Percentiles rank a stretch among this genome's conserved stretches.
These are phyloP conservation scores for Andrena flavipes DNA, from an alignment of 2,888 invertebrate species.

Conservation along the genomic window DNA sequence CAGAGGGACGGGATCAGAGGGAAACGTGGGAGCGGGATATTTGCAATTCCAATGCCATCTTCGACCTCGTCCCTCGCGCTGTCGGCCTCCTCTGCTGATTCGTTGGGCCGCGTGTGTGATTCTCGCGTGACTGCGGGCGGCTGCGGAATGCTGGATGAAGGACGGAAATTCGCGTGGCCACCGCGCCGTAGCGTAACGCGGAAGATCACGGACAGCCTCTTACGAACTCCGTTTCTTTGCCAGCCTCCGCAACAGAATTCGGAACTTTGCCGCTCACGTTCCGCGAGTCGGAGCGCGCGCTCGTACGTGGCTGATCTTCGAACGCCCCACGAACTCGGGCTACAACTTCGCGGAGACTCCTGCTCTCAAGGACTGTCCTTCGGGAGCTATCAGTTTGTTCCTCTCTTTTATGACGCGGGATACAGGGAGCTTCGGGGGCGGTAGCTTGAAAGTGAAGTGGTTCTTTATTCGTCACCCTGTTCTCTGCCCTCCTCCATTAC, in stretches of 20 bases:
- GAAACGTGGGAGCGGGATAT: conserved; percentile 67
- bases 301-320: not conserved
- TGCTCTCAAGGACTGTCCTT: not conserved
- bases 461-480: no score
- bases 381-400: not conserved
- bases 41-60: conserved; percentile 76
- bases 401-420: not conserved
- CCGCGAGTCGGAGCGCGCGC: not conserved
- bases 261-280: conserved; percentile 36
- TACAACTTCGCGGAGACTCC: not conserved
- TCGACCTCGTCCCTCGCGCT: conserved; percentile 67
- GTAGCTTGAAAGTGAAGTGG: not conserved
- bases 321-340: not conserved
- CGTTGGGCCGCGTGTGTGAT: conserved; percentile 44
- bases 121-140: conserved; percentile 67
- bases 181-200: conserved; percentile 20
- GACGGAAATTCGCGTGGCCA: conserved; percentile 57
- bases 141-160: conserved; percentile 64
- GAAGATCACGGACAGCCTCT: conserved; percentile 7
- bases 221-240: not conserved
- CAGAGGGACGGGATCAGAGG: conserved; percentile 53
- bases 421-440: not conserved
- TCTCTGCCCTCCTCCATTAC: no score
- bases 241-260: not conserved
- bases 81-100: conserved; percentile 28